These are phyloP conservation scores for Folsomia candida DNA, from an alignment of 2,888 invertebrate species.

Conservation along the genomic window DNA sequence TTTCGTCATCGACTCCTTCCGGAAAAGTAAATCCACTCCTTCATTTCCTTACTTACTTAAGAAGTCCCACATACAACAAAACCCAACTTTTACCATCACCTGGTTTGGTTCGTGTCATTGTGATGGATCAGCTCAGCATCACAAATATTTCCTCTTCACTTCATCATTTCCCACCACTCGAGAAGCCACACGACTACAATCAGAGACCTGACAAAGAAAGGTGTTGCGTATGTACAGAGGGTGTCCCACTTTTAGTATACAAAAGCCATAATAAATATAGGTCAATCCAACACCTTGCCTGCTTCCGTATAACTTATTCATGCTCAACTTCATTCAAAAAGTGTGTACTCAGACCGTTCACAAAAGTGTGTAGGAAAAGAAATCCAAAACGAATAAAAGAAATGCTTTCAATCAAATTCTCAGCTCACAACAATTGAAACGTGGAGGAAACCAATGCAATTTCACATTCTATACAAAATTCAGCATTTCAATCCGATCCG, in stretches of 20 bases:
- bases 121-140: too few species aligned
- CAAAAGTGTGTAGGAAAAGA: not conserved
- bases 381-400: not conserved
- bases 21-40: not conserved
- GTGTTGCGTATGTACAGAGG: too few species aligned
- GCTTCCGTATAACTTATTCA: not conserved
- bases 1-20: not conserved
- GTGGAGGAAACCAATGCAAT: not conserved
- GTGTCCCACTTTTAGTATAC: too few species aligned
- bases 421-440: not conserved
- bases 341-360: not conserved
- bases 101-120: not conserved
- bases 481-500: not conserved
- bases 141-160: too few species aligned
- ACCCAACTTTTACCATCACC: not conserved
- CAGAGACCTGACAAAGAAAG: too few species aligned
- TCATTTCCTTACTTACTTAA: not conserved
- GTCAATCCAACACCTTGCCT: not conserved
- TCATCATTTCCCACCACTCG: too few species aligned
- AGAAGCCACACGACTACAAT: too few species aligned
- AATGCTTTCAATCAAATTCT: not conserved
- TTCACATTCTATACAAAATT: constrained; percentile 5
- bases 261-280: too few species aligned
- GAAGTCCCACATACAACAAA: too few species aligned
- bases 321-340: not conserved